These are phyloP conservation scores for Arctia plantaginis DNA, from an alignment of 2,888 invertebrate genomes.

Conservation along the genomic window DNA sequence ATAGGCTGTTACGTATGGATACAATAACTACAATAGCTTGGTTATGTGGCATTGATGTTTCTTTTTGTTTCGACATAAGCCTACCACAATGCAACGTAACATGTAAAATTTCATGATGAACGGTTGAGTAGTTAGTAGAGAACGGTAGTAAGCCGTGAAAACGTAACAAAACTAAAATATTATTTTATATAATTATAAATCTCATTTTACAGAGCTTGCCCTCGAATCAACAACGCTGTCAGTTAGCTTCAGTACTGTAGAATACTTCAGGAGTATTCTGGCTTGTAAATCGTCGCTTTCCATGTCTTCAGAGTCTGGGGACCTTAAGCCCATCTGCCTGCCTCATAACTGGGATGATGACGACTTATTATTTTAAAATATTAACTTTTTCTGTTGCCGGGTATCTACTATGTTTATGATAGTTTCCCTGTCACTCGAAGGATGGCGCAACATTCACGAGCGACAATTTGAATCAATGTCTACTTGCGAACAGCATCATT, in stretches of 20 bases:
- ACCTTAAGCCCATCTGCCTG: constrained; percentile 68
- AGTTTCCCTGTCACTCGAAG: neutral
- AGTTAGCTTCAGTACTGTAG: constrained; percentile 53
- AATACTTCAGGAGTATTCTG: constrained; percentile 60
- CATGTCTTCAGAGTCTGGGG: constrained; percentile 65
- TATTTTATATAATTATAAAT: neutral
- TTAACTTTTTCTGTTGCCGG: neutral
- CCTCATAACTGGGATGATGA: constrained; percentile 81
- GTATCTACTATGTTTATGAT: neutral
- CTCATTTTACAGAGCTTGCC: constrained; percentile 25
- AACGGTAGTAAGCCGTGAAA: neutral
- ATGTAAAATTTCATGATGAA: neutral
- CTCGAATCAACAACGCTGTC: constrained; percentile 38
- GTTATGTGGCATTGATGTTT: neutral
- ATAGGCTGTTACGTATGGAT: too few species aligned
- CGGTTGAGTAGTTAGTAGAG: neutral
- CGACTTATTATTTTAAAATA: constrained; percentile 74
- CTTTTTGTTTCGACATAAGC: neutral
- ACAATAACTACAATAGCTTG: neutral
- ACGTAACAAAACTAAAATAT: neutral
- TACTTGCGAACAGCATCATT: neutral
- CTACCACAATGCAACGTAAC: neutral
- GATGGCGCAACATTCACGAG: neutral
- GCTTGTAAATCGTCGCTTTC: constrained; percentile 54
- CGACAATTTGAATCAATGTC: neutral